phyloP scores from a whole-genome alignment of 2,797 vertebrate species.

The Scolopax bukidnonensis region DNA sequence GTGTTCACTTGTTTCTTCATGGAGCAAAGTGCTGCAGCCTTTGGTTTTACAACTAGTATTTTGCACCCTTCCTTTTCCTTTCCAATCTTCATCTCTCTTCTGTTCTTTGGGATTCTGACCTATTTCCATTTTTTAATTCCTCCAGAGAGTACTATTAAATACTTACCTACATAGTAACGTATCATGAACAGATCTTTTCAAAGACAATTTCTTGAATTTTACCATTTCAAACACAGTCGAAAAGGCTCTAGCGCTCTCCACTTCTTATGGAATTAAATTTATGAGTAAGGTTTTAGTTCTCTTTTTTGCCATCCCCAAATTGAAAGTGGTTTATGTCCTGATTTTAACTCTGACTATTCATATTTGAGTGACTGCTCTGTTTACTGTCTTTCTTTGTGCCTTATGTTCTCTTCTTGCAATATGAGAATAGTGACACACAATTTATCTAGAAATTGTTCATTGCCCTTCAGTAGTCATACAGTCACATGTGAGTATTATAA shows the following conservation, averaged over 20 bases:
- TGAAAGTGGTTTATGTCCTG: not conserved
- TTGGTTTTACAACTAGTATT: not conserved
- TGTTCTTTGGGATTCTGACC: not conserved
- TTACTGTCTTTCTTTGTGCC: not conserved
- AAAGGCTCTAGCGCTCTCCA: not conserved
- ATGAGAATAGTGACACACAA: not conserved
- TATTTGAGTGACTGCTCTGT: not conserved
- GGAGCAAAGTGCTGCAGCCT: not conserved
- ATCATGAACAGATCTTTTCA: not conserved
- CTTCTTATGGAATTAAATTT: not conserved
- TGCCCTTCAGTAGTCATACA: not conserved
- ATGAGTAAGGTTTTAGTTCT: not conserved
- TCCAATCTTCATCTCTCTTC: not conserved
- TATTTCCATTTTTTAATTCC: not conserved
- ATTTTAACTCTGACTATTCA: not conserved
- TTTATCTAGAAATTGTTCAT: conserved; percentile 24
- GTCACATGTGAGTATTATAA: not conserved
- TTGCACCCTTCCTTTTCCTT: not conserved
- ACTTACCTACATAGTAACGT: not conserved
- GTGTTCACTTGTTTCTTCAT: not conserved
- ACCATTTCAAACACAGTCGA: not conserved
- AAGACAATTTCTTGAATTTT: not conserved
- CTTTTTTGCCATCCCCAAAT: not conserved
- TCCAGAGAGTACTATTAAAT: not conserved
- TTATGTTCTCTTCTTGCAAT: not conserved